Evolutionary conservation across 2,113 vertebrate genomes (phyloP).

Genomic region (Pleuronectes platessa): DNA sequence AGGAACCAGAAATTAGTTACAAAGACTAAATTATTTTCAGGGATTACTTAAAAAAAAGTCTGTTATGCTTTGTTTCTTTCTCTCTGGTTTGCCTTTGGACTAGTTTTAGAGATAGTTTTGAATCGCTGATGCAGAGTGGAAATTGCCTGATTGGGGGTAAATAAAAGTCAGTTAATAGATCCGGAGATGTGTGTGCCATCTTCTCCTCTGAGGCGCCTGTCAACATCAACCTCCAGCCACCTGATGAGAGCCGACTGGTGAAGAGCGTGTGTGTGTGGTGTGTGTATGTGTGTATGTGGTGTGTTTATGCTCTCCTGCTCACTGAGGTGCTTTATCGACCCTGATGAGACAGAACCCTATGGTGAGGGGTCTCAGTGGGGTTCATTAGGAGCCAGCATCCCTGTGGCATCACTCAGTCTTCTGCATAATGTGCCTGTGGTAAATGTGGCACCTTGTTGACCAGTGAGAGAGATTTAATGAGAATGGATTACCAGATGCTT

Average conservation of each 20-base stretch:
- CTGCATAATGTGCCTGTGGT: constrained; percentile 50
- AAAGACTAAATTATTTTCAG: constrained; percentile 17
- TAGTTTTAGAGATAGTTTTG: constrained; percentile 37
- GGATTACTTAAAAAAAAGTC: not conserved
- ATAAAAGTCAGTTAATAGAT: constrained; percentile 44
- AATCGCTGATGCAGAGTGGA: constrained; percentile 36
- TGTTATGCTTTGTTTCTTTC: constrained; percentile 10
- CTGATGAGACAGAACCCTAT: constrained; percentile 44
- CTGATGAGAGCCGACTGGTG: constrained; percentile 8
- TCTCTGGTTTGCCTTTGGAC: constrained; percentile 14
- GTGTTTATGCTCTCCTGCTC: constrained; percentile 11
- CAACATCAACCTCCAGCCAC: constrained; percentile 37
- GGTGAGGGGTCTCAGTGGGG: constrained; percentile 62
- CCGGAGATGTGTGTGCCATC: constrained; percentile 29
- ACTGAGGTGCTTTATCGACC: constrained; percentile 44
- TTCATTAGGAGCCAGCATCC: constrained; percentile 64
- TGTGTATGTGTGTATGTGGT: not conserved
- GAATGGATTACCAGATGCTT: constrained; percentile 54
- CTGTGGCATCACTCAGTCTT: constrained; percentile 32
- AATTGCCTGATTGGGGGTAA: constrained; percentile 35
- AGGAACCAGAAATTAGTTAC: constrained; percentile 5
- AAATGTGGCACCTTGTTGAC: constrained; percentile 29
- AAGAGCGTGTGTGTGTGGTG: not conserved
- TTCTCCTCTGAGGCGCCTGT: constrained; percentile 52
- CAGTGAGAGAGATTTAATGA: constrained; percentile 58